Evolutionary conservation across 2,113 vertebrate genomes (phyloP).

Genomic region (Hoplias malabaricus): DNA sequence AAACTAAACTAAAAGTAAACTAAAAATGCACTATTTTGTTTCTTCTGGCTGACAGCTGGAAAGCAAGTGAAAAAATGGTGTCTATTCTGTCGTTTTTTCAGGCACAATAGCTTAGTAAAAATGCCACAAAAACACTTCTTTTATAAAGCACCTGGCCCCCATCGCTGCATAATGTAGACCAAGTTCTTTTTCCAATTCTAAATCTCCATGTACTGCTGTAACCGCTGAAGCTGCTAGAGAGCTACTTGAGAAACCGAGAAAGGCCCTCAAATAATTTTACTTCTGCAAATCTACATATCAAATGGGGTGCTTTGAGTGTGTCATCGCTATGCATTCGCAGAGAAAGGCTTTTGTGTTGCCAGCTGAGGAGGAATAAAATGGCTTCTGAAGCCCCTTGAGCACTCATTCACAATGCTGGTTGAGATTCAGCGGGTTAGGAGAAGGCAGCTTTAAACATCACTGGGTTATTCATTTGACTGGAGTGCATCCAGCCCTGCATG

Average conservation of each 20-base stretch:
- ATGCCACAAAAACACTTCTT: constrained; percentile 48
- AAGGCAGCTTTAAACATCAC: constrained; percentile 5
- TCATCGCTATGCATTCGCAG: background rate
- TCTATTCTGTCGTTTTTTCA: constrained; percentile 42
- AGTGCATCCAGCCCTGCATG: constrained; percentile 2
- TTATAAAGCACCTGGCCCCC: background rate
- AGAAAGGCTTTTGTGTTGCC: constrained; percentile 27
- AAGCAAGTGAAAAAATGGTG: constrained; percentile 50
- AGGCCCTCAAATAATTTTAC: constrained; percentile 31
- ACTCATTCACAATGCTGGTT: background rate
- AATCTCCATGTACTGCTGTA: constrained; percentile 14
- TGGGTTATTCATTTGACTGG: background rate
- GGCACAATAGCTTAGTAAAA: constrained; percentile 45
- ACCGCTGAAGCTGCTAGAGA: constrained; percentile 8
- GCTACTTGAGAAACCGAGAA: constrained; percentile 20
- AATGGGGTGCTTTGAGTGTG: constrained; percentile 11
- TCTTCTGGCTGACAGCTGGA: constrained; percentile 26
- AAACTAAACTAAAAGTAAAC: background rate
- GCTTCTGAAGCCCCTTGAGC: background rate
- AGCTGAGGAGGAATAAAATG: constrained; percentile 23
- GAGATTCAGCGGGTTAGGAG: background rate
- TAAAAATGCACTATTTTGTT: too few relatives aligned
- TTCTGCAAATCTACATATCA: constrained; percentile 36
- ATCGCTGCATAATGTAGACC: background rate
- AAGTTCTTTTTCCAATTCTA: constrained; percentile 30